Conservation (phyloP, 1,140 invertebrate species). For the Apocrypta bakeri region DNA sequence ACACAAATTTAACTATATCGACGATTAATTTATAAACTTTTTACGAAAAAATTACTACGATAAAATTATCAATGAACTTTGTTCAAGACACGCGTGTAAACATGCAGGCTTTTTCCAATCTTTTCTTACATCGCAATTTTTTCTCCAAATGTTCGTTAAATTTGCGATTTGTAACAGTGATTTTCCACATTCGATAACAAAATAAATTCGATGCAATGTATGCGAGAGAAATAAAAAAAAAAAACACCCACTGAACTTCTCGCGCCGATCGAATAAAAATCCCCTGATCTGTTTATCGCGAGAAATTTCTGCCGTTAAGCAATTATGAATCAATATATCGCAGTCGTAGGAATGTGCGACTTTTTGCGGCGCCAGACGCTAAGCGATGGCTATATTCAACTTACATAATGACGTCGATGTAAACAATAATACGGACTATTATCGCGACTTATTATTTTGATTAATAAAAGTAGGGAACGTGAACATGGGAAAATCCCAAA, state of each 20-base stretch:
- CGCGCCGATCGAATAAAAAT: background rate
- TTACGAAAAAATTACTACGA: too few species aligned
- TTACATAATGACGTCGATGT: background rate
- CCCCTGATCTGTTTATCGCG: background rate
- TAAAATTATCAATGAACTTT: background rate
- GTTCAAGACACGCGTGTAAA: background rate
- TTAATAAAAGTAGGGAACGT: background rate
- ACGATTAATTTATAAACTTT: too few species aligned
- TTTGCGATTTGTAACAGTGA: background rate
- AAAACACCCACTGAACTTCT: background rate
- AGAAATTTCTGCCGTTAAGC: constrained; percentile 1
- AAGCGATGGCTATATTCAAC: background rate
- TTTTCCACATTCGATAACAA: background rate
- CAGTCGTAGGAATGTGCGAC: background rate
- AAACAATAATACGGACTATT: background rate
- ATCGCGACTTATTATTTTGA: background rate
- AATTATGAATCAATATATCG: constrained; percentile 1
- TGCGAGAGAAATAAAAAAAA: background rate
- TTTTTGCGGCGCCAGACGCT: background rate
- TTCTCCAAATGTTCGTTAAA: too few species aligned
- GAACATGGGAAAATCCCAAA: too few species aligned
- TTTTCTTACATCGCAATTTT: too few species aligned
- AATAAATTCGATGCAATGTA: background rate
- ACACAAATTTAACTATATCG: too few species aligned
- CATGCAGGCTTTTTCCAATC: too few species aligned